Percentiles rank a stretch among this genome's conserved stretches.
phyloP scores from a whole-genome alignment of 2,113 vertebrate genomes.

The Pygoscelis adeliae region DNA sequence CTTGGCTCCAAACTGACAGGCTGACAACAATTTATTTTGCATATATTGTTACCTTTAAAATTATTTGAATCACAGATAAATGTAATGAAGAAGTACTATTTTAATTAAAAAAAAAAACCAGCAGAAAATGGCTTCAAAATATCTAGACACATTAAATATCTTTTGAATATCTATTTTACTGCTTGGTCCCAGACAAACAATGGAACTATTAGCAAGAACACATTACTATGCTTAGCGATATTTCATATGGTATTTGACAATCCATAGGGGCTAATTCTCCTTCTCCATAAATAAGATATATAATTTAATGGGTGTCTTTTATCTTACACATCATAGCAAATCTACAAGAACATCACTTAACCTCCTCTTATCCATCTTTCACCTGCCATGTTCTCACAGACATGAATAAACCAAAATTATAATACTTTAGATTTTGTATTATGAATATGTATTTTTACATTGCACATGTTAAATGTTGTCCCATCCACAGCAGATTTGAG shows the following conservation, averaged over 20 bases:
- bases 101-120: neutral
- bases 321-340: constrained; percentile 72
- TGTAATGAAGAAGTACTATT: neutral
- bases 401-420: constrained; percentile 57
- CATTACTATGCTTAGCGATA: constrained; percentile 52
- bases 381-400: constrained; percentile 42
- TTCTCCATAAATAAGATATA: constrained; percentile 77
- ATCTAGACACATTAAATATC: neutral
- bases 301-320: constrained; percentile 74
- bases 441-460: constrained; percentile 59
- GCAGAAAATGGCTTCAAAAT: constrained; percentile 19
- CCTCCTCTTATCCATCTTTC: constrained; percentile 70
- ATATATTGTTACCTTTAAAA: neutral
- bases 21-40: neutral
- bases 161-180: constrained; percentile 45
- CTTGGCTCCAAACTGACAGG: neutral
- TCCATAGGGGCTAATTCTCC: constrained; percentile 68
- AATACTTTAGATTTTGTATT: constrained; percentile 52
- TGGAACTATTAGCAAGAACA: constrained; percentile 68
- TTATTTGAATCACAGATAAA: neutral
- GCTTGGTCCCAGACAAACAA: constrained; percentile 46
- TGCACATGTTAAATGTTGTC: constrained; percentile 39
- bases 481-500: constrained; percentile 11
- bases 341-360: constrained; percentile 74
- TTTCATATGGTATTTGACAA: constrained; percentile 74